Evolutionary conservation across 2,113 vertebrate species (phyloP).

Genomic region (Macroglossus sobrinus): DNA sequence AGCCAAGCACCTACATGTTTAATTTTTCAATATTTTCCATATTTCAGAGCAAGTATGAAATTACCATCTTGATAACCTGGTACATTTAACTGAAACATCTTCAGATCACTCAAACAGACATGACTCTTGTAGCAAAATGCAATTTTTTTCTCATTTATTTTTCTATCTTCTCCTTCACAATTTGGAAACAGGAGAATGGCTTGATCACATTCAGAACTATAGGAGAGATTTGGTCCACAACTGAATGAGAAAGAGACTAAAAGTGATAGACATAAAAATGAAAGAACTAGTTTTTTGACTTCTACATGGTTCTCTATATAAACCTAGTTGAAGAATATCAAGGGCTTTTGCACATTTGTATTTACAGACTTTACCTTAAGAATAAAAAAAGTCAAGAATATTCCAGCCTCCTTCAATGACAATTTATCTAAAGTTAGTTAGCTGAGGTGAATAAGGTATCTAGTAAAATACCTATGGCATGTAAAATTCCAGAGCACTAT

Average conservation of each 20-base stretch:
- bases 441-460: not conserved
- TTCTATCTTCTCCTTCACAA: not conserved
- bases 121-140: not conserved
- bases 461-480: not conserved
- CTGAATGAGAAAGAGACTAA: not conserved
- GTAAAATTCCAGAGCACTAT: not conserved
- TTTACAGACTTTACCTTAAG: not conserved
- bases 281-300: not conserved
- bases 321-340: not conserved
- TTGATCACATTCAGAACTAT: not conserved
- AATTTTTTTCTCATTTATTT: not conserved
- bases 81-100: conserved; percentile 12
- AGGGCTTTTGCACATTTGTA: not conserved
- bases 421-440: not conserved
- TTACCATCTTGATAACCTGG: not conserved
- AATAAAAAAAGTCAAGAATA: not conserved
- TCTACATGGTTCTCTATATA: not conserved
- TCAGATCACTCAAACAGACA: not conserved
- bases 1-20: conserved; percentile 69
- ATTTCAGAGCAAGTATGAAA: conserved; percentile 62
- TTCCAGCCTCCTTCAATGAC: not conserved
- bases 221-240: not conserved
- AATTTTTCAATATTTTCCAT: conserved; percentile 63
- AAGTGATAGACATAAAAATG: not conserved
- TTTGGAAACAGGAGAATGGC: not conserved